These are phyloP conservation scores for Tadarida brasiliensis DNA, from an alignment of 2,797 vertebrate genomes.

Conservation along the genomic window DNA sequence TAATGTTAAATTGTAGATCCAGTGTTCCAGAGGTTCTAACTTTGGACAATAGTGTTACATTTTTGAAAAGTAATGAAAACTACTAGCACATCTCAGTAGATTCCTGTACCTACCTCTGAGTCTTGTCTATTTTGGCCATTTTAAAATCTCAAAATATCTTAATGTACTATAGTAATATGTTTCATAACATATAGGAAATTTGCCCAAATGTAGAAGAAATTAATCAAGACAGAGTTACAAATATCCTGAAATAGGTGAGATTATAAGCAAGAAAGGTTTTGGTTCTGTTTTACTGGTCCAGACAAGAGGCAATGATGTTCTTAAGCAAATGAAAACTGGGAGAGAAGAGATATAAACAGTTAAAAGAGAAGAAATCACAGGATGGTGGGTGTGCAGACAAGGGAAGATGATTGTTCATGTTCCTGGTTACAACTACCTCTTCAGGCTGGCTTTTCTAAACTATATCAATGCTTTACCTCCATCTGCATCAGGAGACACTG, in stretches of 20 bases:
- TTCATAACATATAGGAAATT: neutral
- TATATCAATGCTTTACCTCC: neutral
- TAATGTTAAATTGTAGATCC: neutral
- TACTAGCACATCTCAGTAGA: neutral
- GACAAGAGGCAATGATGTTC: neutral
- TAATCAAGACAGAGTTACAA: neutral
- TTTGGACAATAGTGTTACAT: neutral
- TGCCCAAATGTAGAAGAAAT: neutral
- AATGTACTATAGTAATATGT: neutral
- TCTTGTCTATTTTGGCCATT: neutral
- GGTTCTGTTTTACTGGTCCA: neutral
- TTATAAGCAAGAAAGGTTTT: neutral
- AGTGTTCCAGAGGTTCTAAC: neutral
- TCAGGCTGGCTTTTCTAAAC: neutral
- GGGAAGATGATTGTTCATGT: neutral
- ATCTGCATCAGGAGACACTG: neutral
- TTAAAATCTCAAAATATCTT: neutral
- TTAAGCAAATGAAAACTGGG: neutral
- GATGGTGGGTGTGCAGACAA: neutral
- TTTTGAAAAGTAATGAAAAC: constrained; percentile 10
- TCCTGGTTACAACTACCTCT: neutral
- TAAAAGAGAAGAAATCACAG: neutral
- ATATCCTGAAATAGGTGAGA: neutral
- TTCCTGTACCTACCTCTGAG: neutral
- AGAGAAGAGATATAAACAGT: neutral